These are phyloP conservation scores for Lytechinus pictus DNA, from an alignment of 35 echinoderm and acorn worm species.

Conservation along the genomic window DNA sequence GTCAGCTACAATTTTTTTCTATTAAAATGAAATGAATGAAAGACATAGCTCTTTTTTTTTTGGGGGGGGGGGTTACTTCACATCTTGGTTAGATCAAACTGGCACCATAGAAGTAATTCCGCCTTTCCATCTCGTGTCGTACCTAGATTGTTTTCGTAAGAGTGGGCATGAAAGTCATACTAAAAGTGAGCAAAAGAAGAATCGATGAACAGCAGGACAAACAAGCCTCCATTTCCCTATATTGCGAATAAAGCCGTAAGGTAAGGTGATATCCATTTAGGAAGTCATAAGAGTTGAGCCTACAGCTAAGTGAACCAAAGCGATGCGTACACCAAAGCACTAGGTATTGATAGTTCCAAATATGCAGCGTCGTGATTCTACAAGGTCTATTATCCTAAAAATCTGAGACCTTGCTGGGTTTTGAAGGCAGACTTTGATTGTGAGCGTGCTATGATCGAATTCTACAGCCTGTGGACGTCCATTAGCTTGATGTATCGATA, in stretches of 20 bases:
- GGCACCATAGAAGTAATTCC: neutral
- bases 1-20: neutral
- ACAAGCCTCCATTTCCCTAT: conserved; percentile 8
- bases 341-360: neutral
- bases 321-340: neutral
- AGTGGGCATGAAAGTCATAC: neutral
- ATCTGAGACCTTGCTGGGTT: neutral
- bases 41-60: neutral
- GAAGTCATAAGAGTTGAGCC: conserved; percentile 10
- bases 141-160: neutral
- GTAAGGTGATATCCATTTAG: conserved; percentile 12
- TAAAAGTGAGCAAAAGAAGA: conserved; percentile 2
- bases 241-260: neutral
- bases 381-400: neutral
- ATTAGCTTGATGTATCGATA: conserved; percentile 13
- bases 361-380: neutral
- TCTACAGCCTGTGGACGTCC: neutral
- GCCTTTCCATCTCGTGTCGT: neutral
- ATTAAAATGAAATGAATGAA: neutral
- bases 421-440: neutral
- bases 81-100: neutral
- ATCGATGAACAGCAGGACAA: conserved; percentile 17
- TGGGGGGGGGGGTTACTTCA: too few species aligned
- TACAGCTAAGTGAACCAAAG: neutral
- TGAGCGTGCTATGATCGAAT: conserved; percentile 2